Evolutionary conservation across 2,113 vertebrate species (phyloP), one percentile per base, ranked within the genome.

Genomic region (Trochalopteron elliotii): DNA sequence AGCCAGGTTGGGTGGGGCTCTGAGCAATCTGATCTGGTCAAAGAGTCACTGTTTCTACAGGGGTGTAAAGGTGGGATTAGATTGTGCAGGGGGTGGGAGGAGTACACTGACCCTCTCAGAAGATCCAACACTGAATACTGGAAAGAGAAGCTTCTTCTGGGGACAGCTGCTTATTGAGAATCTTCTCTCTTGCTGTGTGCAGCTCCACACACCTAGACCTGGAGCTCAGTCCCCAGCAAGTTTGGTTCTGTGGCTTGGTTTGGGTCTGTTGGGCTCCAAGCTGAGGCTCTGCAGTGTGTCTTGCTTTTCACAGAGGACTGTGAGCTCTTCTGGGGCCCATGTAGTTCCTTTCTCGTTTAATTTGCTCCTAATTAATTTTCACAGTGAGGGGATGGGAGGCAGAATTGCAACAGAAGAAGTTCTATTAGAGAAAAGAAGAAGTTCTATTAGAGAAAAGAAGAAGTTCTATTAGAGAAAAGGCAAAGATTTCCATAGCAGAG

Each of bases 281-380:
- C 33, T 72, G 37, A 69, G 63, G 33, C 40, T 91, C 39, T 83
- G 72, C 45, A 77, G 6, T 0, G 2, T 10, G 45, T 44, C 19
- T 22, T 81, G 69, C 53, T 90, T 89, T 93, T 60, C 78, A 82
- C 15, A 57, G 67, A 76, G n/a, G n/a, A 31, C 0, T 7, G 3
- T 75, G 70, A 44, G 39, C 27, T 52, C 69, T 91, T 87, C 56
- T 59, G 52, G 49, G 13, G 49, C 31, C 63, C 7, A 3, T 20
- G 24, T 25, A 28, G 21, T 22, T n/a, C 13, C 30, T 78, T 67
- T 74, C 81, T 79, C 30, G 3, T 82, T 93, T 75, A 79, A 87
- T 87, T 78, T 75, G 33, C 10, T 68, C 57, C 61, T 91, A 84
- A 96, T 90, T 91, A 79, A 88, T 85, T 83, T 79, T 87, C 85